Base-by-base conservation (phyloP, 2,888 invertebrate genomes). In the Eumacrocentrus americanus region DNA sequence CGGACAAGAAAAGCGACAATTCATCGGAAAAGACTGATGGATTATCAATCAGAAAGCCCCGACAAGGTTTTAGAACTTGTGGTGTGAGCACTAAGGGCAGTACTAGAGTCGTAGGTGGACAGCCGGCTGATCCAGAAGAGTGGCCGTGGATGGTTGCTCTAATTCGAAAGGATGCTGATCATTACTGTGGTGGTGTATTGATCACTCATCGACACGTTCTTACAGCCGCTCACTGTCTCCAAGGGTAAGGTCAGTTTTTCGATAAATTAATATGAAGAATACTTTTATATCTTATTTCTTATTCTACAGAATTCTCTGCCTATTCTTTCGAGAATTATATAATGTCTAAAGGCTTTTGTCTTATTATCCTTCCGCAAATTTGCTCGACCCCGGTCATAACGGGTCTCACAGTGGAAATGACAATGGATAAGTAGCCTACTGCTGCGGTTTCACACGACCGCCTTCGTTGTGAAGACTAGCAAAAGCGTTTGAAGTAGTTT, bases 101-200 rank as follows among this genome's bases (percentile, higher is more conserved):
- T 72, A 69, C 84, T 0, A 84, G 87, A 25, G 83, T 89, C 29
- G 83, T 85, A 6, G 89, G 89, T 1, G 87, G 90, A 0, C 81
- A 85, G 22, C 86, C 87, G 0, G 87, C 90, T 0, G 86, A 87
- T 71, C 84, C 83, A 1, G 81, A 81, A 47, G 90, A 91, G 73
- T 94, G 92, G 89, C 91, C 91, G 0, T 92, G 94, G 94, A 89
- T 94, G 86, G 92, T 88, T 0, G 92, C 91, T 1, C 78, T 94
- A 61, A 84, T 92, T 12, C 85, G 87, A 0, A 81, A 82, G 2
- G 84, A 85, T 16, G 79, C 82, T 52, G 85, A 87, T 74, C 86
- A 87, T 55, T 91, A 88, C 81, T 94, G 94, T 75, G 94, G 94
- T 0, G 94, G 92, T 0, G 89, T 87, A 0, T 83, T 94, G 42